Evolutionary conservation across 2,888 invertebrate species (phyloP), one percentile per base, ranked within the genome.

Genomic region (Liposcelis brunnea): DNA sequence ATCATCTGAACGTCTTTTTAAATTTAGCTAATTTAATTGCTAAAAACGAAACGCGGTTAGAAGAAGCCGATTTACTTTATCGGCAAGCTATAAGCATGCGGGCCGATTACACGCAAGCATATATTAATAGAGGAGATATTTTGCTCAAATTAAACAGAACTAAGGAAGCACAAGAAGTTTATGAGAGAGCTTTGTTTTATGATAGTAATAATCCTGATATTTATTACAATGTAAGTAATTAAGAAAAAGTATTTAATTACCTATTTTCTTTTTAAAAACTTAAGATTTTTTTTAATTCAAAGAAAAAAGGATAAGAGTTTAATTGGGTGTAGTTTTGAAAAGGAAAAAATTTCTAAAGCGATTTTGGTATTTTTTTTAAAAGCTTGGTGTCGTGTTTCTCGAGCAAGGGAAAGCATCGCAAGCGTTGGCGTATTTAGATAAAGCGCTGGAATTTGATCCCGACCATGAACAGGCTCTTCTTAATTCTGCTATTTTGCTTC

Each of bases 1-100:
- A 90, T 64, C 91, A 95, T 64, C 68, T 95, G 47, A 94, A 93
- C 64, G 93, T 94, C 2, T 95, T 93, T 63, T 73, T 95, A 44
- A 94, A 94, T 66, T 70, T 95, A 51, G 94, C 93, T 2, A 93
- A 90, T 66, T 69, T 95, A 53, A 90, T 94, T 58, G 86, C 93
- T 3, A 84, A 89, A 59, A 91, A 95, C 63, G 80, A 80, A 21
- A 87, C 89, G 2, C 71, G 94, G 46, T 65, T 95, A 45, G 86
- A 89, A 62, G 94, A 95, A 64, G 95, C 95, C 0, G 94, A 95
- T 64, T 72, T 86, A 71, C 63, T 94, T 42, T 91, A 94, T 59
- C 71, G 90, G 49, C 93, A 93, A 63, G 95, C 94, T 10, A 94
- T 95, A 52, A 90, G 91, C 59, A 95, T 95, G 95, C 71, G 95